phyloP scores from a whole-genome alignment of 2,888 invertebrate species.

The Enoplolaimus lenunculus region DNA sequence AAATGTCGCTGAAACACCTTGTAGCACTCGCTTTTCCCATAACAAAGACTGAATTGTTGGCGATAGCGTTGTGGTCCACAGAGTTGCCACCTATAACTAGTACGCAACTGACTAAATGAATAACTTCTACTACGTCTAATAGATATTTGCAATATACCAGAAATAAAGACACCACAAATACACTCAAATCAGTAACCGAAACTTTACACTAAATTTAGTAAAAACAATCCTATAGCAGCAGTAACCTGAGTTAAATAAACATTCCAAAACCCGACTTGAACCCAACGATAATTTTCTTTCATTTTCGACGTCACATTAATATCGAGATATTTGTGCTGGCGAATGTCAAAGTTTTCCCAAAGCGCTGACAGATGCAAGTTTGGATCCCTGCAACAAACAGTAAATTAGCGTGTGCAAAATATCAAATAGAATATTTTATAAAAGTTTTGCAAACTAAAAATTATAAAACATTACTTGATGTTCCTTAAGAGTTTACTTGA shows the following conservation, averaged over 20 bases:
- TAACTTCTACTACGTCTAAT: too few species aligned
- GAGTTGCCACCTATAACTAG: conserved; percentile 32
- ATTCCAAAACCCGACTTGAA: conserved; percentile 35
- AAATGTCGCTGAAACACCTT: conserved; percentile 29
- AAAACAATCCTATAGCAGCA: too few species aligned
- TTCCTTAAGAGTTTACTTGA: too few species aligned
- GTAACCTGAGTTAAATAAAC: conserved; percentile 32
- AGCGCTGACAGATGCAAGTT: conserved; percentile 32
- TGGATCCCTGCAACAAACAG: conserved; percentile 31
- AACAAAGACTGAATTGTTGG: conserved; percentile 33
- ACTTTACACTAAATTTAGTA: too few species aligned
- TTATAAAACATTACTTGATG: too few species aligned
- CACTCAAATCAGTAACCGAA: too few species aligned
- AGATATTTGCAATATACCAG: too few species aligned
- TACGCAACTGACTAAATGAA: too few species aligned
- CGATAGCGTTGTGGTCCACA: conserved; percentile 39
- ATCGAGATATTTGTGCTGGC: conserved; percentile 36
- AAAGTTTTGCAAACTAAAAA: too few species aligned
- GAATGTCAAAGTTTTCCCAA: conserved; percentile 33
- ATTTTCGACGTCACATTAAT: conserved; percentile 35
- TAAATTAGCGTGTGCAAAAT: too few species aligned
- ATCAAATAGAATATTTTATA: too few species aligned
- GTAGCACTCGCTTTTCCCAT: conserved; percentile 29
- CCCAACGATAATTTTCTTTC: conserved; percentile 31
- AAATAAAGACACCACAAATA: too few species aligned